Conservation (phyloP, 2,113 vertebrate genomes). For the Uria aalge region DNA sequence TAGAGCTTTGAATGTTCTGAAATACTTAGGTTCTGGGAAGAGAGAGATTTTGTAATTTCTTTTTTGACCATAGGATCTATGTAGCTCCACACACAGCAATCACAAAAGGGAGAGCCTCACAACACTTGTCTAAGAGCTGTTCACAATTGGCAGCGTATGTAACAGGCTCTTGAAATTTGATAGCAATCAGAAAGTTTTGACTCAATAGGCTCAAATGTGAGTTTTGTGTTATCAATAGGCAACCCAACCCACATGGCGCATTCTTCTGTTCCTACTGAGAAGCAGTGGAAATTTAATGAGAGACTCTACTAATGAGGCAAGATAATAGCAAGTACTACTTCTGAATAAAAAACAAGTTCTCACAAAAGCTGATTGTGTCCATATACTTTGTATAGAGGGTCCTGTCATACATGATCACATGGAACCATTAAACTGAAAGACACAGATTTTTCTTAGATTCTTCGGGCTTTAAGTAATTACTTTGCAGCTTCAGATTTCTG, state of each 20-base stretch:
- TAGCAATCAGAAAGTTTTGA: not conserved
- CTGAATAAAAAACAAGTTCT: not conserved
- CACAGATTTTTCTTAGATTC: not conserved
- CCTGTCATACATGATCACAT: fast-evolving
- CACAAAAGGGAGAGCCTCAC: not conserved
- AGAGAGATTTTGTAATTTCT: not conserved
- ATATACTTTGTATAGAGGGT: not conserved
- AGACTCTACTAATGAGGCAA: not conserved
- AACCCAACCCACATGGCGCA: not conserved
- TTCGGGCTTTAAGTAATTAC: not conserved
- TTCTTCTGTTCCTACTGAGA: not conserved
- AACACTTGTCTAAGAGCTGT: not conserved
- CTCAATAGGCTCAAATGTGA: not conserved
- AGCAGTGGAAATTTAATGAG: not conserved
- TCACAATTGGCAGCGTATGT: not conserved
- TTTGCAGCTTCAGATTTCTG: not conserved
- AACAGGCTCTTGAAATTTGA: not conserved
- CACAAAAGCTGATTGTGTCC: not conserved
- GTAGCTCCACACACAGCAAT: not conserved
- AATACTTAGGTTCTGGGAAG: not conserved
- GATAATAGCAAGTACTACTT: not conserved
- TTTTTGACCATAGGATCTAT: not conserved
- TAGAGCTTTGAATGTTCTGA: not conserved
- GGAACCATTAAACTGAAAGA: not conserved
- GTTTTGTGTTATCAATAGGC: not conserved